phyloP scores from a whole-genome alignment of 2,113 vertebrate genomes.

The Cheirogaleus medius region DNA sequence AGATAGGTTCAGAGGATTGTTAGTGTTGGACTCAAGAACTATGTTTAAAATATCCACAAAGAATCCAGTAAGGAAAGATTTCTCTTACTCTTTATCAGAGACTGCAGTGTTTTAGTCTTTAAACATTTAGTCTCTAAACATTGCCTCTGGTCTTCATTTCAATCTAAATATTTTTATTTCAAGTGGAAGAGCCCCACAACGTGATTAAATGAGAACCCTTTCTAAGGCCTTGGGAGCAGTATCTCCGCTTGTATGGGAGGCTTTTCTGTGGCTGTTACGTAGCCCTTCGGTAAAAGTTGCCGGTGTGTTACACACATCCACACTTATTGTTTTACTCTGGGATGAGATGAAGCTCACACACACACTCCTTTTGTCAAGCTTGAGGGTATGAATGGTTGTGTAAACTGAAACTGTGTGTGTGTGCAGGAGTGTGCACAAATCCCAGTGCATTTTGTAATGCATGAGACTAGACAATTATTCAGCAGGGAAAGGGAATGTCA shows the following conservation, averaged over 20 bases:
- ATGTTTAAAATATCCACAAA: not conserved
- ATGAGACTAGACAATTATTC: not conserved
- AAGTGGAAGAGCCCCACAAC: not conserved
- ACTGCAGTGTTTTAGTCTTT: not conserved
- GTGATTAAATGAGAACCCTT: not conserved
- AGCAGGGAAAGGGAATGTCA: not conserved
- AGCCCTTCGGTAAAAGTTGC: not conserved
- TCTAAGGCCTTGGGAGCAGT: not conserved
- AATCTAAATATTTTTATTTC: not conserved
- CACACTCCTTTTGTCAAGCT: not conserved
- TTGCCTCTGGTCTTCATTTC: not conserved
- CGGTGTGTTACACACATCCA: not conserved
- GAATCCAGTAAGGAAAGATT: not conserved
- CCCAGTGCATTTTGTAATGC: not conserved
- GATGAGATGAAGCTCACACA: not conserved
- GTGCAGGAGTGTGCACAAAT: not conserved
- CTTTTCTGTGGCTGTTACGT: fast-evolving
- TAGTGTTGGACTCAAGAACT: not conserved
- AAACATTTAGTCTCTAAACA: not conserved
- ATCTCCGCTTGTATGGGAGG: no score
- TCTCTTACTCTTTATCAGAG: not conserved
- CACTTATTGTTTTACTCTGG: not conserved
- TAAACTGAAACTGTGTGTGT: not conserved
- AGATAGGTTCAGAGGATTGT: not conserved
- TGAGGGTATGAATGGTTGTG: not conserved